Percentiles rank a stretch among this genome's conserved stretches.
These are phyloP conservation scores for Poeciliopsis presidionis DNA, from an alignment of 2,797 vertebrate genomes.

Conservation along the genomic window DNA sequence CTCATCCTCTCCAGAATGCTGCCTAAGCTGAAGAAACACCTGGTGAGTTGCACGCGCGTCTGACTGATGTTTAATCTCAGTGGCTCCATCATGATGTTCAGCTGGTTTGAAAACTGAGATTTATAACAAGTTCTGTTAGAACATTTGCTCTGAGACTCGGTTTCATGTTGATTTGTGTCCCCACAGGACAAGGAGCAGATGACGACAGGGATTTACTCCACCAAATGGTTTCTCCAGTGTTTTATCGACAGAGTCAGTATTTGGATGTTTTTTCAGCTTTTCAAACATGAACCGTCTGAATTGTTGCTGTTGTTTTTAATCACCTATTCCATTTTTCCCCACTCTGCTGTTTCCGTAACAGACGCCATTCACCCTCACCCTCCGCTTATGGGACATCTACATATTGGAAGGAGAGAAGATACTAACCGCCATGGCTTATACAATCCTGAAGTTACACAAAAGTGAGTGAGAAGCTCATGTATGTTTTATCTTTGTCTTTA, in stretches of 20 bases:
- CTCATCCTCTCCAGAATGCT: conserved; percentile 87
- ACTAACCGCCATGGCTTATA: conserved; percentile 86
- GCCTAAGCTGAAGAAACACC: conserved; percentile 89
- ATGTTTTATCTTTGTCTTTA: conserved; percentile 9
- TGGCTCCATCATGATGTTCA: not conserved
- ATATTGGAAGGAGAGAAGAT: conserved; percentile 86
- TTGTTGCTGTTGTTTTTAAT: not conserved
- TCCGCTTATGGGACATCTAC: conserved; percentile 89
- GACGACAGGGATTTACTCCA: conserved; percentile 91
- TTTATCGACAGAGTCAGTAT: conserved; percentile 92
- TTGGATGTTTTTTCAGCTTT: conserved; percentile 18
- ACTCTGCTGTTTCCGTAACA: conserved; percentile 65
- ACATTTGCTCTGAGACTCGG: conserved; percentile 10
- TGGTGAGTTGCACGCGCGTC: conserved; percentile 74
- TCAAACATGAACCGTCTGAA: not conserved
- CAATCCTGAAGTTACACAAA: conserved; percentile 87
- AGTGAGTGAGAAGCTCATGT: conserved; percentile 81
- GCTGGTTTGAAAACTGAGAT: conserved; percentile 22
- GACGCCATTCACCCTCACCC: conserved; percentile 88
- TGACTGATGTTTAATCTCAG: not conserved
- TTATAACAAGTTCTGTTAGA: conserved; percentile 18
- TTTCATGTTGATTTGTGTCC: conserved; percentile 27
- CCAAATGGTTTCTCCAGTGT: conserved; percentile 96
- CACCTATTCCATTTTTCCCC: conserved; percentile 18
- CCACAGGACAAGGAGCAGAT: conserved; percentile 94